These are phyloP conservation scores for Bradypodion pumilum DNA, from an alignment of 2,797 vertebrate genomes.

Conservation along the genomic window DNA sequence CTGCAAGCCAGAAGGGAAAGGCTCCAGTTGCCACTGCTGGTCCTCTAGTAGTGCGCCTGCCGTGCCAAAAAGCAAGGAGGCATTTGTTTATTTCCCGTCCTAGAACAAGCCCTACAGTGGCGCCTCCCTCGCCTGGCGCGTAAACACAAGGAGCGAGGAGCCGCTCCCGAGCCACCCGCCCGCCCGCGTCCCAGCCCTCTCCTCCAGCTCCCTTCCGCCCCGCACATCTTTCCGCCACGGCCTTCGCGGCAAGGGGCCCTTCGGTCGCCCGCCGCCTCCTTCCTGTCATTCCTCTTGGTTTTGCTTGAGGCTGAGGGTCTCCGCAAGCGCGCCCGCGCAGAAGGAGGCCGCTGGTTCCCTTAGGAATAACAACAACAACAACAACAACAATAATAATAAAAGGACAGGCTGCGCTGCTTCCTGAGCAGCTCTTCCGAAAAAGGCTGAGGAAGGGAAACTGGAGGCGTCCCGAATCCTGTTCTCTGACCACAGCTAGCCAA, in stretches of 20 bases:
- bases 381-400: too few species aligned
- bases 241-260: too few species aligned
- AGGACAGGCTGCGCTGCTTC: too few species aligned
- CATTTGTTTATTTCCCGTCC: neutral
- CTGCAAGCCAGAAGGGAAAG: neutral
- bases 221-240: too few species aligned
- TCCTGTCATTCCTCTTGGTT: neutral
- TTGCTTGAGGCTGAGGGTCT: neutral
- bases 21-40: neutral
- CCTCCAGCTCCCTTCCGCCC: neutral
- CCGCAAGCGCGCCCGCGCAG: neutral
- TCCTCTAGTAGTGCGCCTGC: slow-evolving; percentile 54
- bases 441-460: neutral
- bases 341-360: too few species aligned
- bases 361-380: too few species aligned
- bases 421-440: neutral
- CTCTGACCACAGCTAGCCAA: too few species aligned
- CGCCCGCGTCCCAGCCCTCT: too few species aligned
- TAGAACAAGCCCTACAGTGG: neutral
- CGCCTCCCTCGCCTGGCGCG: too few species aligned
- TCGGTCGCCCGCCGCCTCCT: neutral
- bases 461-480: neutral
- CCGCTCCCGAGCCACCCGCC: neutral
- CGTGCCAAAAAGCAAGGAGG: neutral
- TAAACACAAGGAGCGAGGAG: too few species aligned